Conservation (phyloP, 2,113 vertebrate genomes). For the Columba janthina region DNA sequence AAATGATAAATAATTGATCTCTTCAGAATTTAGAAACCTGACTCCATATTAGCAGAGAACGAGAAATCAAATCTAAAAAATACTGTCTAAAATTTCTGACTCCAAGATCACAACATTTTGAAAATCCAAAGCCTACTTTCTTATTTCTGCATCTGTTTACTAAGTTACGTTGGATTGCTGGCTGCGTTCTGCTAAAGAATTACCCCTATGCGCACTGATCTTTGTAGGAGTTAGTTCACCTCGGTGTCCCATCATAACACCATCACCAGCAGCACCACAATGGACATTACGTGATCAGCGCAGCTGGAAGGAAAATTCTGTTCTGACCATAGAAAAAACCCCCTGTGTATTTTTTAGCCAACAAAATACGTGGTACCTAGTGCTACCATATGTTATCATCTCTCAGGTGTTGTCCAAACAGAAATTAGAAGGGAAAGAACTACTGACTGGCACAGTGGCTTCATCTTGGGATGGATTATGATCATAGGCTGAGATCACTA, state of each 20-base stretch:
- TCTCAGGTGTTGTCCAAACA: background rate
- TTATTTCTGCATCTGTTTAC: background rate
- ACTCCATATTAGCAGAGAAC: background rate
- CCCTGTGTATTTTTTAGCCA: background rate
- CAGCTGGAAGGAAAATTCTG: background rate
- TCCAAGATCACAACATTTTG: background rate
- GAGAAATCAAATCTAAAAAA: background rate
- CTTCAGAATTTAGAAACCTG: background rate
- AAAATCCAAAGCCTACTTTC: background rate
- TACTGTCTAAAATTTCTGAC: background rate
- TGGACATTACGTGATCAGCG: fast-evolving
- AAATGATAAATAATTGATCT: background rate
- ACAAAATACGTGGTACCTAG: background rate
- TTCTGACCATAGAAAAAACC: background rate
- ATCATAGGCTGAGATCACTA: background rate
- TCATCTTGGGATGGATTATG: background rate
- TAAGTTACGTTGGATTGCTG: background rate
- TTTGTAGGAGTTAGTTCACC: background rate
- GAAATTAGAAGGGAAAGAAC: background rate
- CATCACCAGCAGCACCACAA: fast-evolving
- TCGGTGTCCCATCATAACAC: background rate
- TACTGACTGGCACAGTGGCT: background rate
- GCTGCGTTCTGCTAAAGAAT: background rate
- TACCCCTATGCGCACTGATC: fast-evolving
- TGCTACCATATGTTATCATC: background rate